Evolutionary conservation across 1,140 invertebrate species (phyloP).

Genomic region (Cyphomyrmex costatus): DNA sequence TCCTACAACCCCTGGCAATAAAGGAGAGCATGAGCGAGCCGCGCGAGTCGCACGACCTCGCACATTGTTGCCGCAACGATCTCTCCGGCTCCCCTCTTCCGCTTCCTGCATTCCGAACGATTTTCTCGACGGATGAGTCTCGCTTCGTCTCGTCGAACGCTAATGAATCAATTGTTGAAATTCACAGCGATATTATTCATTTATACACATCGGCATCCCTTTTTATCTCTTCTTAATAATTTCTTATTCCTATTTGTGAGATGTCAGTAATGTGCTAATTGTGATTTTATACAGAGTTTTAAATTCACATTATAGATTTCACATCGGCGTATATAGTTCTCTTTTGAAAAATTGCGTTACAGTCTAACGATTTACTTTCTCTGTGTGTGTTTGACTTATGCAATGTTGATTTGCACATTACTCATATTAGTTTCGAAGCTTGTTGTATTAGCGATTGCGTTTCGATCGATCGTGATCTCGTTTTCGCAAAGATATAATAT

Average conservation of each 20-base stretch:
- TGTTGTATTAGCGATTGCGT: constrained; percentile 18
- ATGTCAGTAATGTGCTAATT: background rate
- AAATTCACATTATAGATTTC: background rate
- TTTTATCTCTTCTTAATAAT: background rate
- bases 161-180: constrained; percentile 39
- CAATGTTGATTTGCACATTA: constrained; percentile 1
- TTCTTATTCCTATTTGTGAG: background rate
- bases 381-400: constrained; percentile 30
- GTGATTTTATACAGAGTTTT: background rate
- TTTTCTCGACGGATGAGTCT: constrained; percentile 14
- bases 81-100: constrained; percentile 14
- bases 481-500: constrained; percentile 34
- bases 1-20: constrained; percentile 62
- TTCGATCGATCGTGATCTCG: constrained; percentile 31
- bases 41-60: constrained; percentile 51
- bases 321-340: too few relatives aligned
- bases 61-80: constrained; percentile 56
- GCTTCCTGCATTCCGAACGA: constrained; percentile 52
- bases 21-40: constrained; percentile 62
- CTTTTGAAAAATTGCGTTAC: background rate
- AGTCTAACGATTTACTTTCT: constrained; percentile 19
- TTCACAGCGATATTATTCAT: background rate
- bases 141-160: background rate
- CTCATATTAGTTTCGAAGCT: constrained; percentile 18
- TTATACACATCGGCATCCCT: background rate